Base-by-base conservation (phyloP, 1,140 invertebrate genomes). In the Lysiphlebus fabarum region DNA sequence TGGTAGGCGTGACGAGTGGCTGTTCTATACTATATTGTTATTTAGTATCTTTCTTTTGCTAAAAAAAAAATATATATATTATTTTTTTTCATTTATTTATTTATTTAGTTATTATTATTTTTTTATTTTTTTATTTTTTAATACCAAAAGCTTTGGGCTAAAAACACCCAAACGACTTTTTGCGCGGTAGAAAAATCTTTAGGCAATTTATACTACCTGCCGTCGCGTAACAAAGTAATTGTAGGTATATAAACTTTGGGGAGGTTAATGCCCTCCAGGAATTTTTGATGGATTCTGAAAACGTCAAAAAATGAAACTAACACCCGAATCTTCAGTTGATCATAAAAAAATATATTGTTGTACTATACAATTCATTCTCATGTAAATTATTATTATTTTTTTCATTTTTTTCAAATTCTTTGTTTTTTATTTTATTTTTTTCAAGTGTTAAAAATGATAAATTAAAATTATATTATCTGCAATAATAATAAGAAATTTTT, bases 171-270 rank as follows among this genome's bases (percentile, higher is more conserved):
- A 49, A 49, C 47, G 49, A 37, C 49, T 51, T 51, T n/a, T 51
- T 51, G 49, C 49, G 49, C 49, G 49, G 49, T 51, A 51, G 49
- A 51, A 38, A 51, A 37, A 51, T 51, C 33, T 51, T 51, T 38
- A 51, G 34, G 34, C 49, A n/a, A 45, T 58, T 58, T 58, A 58
- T 53, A 59, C 51, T 59, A 48, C 58, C 58, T 59, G 58, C 48
- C 57, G 57, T 59, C 53, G 53, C 53, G 58, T 60, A 60, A 60
- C 58, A 43, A 40, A 60, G 44, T 59, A 59, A 59, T 59, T 59
- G 58, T 36, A 44, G 6, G 58, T 43, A 47, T 59, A 47, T 14
- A 38, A 44, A 33, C 7, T 40, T 11, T 37, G 17, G 17, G 17
- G 17, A 26, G 17, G 17, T 26, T 26, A 4, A 26, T 26, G 17